Evolutionary conservation across 2,113 vertebrate genomes (phyloP).

Genomic region (Trichomycterus rosablanca): DNA sequence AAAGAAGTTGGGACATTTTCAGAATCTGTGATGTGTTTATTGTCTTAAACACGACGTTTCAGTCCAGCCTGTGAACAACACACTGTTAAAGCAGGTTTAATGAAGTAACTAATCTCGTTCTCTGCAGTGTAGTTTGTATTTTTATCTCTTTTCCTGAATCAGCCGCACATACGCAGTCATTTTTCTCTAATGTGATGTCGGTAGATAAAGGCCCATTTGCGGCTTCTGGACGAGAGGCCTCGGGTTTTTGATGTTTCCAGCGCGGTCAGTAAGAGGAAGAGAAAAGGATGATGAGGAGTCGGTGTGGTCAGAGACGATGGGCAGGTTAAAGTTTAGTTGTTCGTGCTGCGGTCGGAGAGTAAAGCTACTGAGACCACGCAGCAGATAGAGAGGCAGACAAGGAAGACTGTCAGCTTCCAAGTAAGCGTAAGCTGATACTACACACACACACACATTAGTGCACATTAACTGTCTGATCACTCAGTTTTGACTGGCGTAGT

Average conservation of each 20-base stretch:
- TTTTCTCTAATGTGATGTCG: not conserved
- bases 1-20: not conserved
- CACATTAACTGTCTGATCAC: conserved; percentile 20
- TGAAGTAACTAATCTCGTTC: too few species aligned
- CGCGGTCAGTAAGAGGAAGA: conserved; percentile 2
- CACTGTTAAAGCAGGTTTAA: not conserved
- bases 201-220: conserved; percentile 7
- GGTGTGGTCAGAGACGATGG: not conserved
- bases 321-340: not conserved
- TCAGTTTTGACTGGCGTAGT: not conserved
- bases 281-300: not conserved
- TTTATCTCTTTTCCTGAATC: too few species aligned
- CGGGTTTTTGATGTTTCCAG: not conserved
- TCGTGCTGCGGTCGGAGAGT: conserved; percentile 14
- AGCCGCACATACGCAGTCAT: not conserved
- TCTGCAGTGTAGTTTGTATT: not conserved
- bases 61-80: too few species aligned
- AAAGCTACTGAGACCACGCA: not conserved
- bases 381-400: conserved; percentile 17
- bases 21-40: too few species aligned
- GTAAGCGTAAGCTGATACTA: conserved; percentile 10
- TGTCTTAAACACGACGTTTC: too few species aligned
- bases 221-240: conserved; percentile 27
- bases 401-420: conserved; percentile 1
- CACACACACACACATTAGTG: conserved; percentile 10